phyloP scores from a whole-genome alignment of 2,888 invertebrate species.

The Melanotus villosus region DNA sequence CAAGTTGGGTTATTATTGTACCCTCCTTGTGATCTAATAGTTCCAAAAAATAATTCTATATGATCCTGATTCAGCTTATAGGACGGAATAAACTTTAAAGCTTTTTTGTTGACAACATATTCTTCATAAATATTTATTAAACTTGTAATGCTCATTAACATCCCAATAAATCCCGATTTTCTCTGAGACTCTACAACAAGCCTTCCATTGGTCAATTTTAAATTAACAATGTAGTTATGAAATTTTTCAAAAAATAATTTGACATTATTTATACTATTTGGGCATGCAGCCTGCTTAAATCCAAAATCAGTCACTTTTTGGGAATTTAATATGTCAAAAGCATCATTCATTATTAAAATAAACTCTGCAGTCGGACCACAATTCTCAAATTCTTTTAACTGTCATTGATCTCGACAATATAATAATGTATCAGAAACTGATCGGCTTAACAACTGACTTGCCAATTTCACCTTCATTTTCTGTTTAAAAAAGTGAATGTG shows the following conservation, averaged over 20 bases:
- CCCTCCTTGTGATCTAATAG: constrained; percentile 36
- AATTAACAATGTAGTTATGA: no score
- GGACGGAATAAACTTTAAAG: constrained; percentile 28
- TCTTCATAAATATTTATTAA: no score
- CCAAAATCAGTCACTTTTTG: no score
- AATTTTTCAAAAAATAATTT: background rate
- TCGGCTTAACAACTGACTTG: constrained; percentile 20
- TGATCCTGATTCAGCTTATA: no score
- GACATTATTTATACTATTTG: constrained; percentile 18
- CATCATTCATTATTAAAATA: no score
- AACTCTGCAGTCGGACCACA: no score
- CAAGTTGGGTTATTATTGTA: constrained; percentile 48
- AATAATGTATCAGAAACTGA: constrained; percentile 51
- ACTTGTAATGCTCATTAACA: background rate
- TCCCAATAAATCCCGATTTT: no score
- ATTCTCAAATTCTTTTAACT: constrained; percentile 48
- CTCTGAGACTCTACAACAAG: background rate
- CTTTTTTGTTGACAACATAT: background rate
- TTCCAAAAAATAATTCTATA: no score
- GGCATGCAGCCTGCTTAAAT: no score
- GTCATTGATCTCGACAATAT: constrained; percentile 46
- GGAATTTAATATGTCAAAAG: no score
- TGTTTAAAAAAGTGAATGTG: no score
- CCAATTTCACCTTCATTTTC: no score
- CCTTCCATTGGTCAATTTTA: background rate